Evolutionary conservation across 2,888 invertebrate species (phyloP), one percentile per base, ranked within the genome.

Genomic region (Parapristionchus giblindavisi): DNA sequence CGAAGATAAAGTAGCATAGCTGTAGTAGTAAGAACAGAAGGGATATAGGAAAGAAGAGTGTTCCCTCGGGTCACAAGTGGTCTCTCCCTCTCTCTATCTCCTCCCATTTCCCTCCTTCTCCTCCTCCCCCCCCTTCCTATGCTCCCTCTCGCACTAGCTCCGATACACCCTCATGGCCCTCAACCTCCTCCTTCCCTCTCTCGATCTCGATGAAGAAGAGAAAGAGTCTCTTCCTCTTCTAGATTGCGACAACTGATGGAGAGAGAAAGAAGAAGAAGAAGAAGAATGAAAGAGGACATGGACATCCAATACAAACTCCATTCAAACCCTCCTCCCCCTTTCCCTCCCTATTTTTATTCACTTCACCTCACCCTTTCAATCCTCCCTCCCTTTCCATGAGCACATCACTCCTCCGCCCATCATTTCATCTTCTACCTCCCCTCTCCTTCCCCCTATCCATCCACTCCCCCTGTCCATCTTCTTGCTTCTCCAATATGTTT

Each of bases 211-310:
- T 32, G 60, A 60, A 36, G 36, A 36, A 34, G 58, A 32, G 58
- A 58, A 34, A 6, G 58, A 29, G 60, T n/a, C n/a, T n/a, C n/a
- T n/a, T n/a, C n/a, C n/a, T n/a, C 48, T 48, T 11, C 21, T 51
- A 68, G 68, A 68, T 68, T 68, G 68, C 68, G 68, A 68, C 68
- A 68, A 68, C 68, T 68, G 68, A 68, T 68, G 68, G 21, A 60
- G 27, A 60, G 36, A n/a, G 34, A 1, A 58, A 11, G 58, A 54
- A 54, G 58, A 29, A 58, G 32, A 34, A 60, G 36, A 27, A 34
- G 52, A 11, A 52, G 52, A n/a, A n/a, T n/a, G n/a, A n/a, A n/a
- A n/a, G n/a, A n/a, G n/a, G n/a, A n/a, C n/a, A n/a, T n/a, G n/a
- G n/a, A n/a, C n/a, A n/a, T n/a, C n/a, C n/a, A n/a, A n/a, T n/a